phyloP scores from a whole-genome alignment of 1,140 invertebrate genomes.

The Heliothis virescens region DNA sequence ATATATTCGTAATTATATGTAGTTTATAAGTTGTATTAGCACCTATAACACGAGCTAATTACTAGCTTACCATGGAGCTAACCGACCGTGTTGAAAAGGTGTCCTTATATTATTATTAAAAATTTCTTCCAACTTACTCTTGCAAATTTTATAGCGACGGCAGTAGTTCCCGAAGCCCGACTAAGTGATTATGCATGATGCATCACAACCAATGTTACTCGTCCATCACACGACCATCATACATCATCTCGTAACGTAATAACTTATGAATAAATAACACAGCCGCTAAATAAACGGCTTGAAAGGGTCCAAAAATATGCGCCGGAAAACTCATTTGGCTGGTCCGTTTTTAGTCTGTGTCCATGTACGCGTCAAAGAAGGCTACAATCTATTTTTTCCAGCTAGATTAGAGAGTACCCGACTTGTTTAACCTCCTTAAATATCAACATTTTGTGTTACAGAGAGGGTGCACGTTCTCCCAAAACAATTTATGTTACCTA shows the following conservation, averaged over 20 bases:
- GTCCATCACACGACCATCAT: conserved; percentile 42
- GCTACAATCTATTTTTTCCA: neutral
- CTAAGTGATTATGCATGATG: conserved; percentile 47
- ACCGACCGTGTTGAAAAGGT: no score
- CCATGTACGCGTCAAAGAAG: neutral
- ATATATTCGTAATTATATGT: no score
- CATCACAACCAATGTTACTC: conserved; percentile 30
- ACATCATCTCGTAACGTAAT: conserved; percentile 43
- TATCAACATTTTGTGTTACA: no score
- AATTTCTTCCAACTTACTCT: neutral
- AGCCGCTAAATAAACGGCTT: conserved; percentile 20
- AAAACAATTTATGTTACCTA: neutral
- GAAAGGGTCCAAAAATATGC: conserved; percentile 23
- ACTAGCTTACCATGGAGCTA: no score
- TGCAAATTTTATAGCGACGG: neutral
- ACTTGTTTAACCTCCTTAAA: no score
- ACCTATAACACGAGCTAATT: no score
- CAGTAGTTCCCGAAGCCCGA: neutral
- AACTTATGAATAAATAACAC: conserved; percentile 45
- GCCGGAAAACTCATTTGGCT: conserved; percentile 14
- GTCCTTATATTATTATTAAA: no score
- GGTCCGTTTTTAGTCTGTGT: neutral
- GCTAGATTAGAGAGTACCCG: no score
- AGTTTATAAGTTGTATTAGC: no score
- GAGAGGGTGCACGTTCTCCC: neutral